phyloP scores from a whole-genome alignment of 1,140 invertebrate genomes.

The Drosophila willistoni region DNA sequence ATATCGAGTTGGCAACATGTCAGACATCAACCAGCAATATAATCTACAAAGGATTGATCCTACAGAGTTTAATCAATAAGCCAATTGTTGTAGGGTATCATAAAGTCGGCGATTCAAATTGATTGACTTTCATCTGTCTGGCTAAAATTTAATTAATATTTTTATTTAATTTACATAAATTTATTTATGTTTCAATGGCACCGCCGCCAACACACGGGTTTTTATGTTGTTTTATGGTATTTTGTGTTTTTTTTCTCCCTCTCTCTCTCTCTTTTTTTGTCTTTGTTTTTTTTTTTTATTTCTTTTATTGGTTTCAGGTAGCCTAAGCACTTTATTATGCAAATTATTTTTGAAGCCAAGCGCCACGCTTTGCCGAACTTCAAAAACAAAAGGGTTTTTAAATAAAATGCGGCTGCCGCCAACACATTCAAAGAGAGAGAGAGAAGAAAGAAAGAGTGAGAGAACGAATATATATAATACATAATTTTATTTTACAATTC shows the following conservation, averaged over 20 bases:
- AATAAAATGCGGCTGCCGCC: slow-evolving; percentile 42
- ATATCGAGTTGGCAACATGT: neutral
- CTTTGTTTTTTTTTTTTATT: slow-evolving; percentile 30
- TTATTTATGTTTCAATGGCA: slow-evolving; percentile 75
- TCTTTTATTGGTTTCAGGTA: slow-evolving; percentile 76
- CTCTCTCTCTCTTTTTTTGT: neutral
- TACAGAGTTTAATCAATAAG: neutral
- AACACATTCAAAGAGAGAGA: neutral
- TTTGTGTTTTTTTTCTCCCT: slow-evolving; percentile 22
- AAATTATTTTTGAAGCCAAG: slow-evolving; percentile 64
- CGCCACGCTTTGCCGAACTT: slow-evolving; percentile 76
- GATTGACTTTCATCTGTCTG: slow-evolving; percentile 14
- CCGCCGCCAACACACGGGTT: slow-evolving; percentile 32
- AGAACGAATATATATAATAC: slow-evolving; percentile 36
- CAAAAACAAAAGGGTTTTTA: slow-evolving; percentile 57
- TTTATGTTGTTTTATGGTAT: slow-evolving; percentile 52
- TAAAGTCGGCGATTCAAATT: neutral
- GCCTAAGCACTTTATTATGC: slow-evolving; percentile 80
- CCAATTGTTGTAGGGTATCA: neutral
- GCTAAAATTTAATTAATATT: slow-evolving; percentile 74
- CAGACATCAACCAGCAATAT: too few relatives aligned
- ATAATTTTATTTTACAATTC: slow-evolving; percentile 65
- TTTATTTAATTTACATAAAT: slow-evolving; percentile 79
- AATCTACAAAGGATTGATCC: too few relatives aligned
- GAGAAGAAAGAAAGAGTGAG: neutral